These are phyloP conservation scores for Dromococcyx pavoninus DNA, from an alignment of 2,797 vertebrate genomes.

Conservation along the genomic window DNA sequence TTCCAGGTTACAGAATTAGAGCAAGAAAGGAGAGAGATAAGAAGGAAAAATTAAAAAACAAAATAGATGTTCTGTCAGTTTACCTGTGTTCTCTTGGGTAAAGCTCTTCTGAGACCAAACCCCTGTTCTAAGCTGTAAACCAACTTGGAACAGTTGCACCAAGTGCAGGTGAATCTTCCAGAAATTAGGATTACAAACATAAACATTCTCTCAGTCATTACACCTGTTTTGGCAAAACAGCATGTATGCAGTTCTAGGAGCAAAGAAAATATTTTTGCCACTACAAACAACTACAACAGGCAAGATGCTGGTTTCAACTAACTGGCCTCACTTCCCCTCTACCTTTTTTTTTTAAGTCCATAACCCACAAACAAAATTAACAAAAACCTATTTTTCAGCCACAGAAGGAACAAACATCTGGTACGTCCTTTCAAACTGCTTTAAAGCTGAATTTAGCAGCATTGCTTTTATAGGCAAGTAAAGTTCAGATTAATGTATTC, in stretches of 20 bases:
- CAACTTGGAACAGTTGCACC: not conserved
- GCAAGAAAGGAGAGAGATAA: not conserved
- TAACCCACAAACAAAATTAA: not conserved
- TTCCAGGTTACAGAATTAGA: not conserved
- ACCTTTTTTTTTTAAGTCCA: not conserved
- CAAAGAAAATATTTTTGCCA: not conserved
- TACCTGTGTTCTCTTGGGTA: not conserved
- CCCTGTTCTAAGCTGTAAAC: not conserved
- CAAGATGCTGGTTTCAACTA: not conserved
- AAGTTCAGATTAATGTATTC: not conserved
- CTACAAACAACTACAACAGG: not conserved
- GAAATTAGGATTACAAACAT: not conserved
- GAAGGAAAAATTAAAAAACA: not conserved
- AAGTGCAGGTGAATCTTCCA: not conserved
- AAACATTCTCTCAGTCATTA: not conserved
- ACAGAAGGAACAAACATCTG: not conserved
- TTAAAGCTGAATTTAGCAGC: not conserved
- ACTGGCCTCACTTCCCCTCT: not conserved
- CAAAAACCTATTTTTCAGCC: not conserved
- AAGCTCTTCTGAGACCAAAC: not conserved
- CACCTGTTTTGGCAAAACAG: not conserved
- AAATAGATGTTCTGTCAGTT: not conserved
- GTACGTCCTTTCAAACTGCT: not conserved
- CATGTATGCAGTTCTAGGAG: rapidly evolving
- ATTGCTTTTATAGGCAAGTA: not conserved